phyloP scores from a whole-genome alignment of 2,113 vertebrate genomes.

The Mobula hypostoma region DNA sequence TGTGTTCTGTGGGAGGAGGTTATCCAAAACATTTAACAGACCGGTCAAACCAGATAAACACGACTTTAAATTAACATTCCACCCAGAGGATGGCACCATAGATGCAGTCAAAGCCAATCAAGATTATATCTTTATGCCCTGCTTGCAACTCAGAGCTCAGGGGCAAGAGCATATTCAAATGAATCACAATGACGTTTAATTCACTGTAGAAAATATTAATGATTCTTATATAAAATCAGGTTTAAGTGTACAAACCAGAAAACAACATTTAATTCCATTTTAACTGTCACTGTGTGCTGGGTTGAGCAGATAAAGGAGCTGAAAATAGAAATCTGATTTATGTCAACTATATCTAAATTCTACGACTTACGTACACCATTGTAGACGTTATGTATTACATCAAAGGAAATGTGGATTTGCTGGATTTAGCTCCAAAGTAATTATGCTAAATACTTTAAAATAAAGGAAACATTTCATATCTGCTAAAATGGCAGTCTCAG shows the following conservation, averaged over 20 bases:
- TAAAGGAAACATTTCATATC: not conserved
- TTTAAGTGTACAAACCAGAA: not conserved
- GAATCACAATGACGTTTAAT: not conserved
- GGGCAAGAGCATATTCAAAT: not conserved
- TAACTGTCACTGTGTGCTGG: no score
- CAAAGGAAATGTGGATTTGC: not conserved
- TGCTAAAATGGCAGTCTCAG: not conserved
- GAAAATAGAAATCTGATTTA: not conserved
- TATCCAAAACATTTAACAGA: not conserved
- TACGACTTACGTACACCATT: not conserved
- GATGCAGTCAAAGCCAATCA: not conserved
- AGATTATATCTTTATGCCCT: not conserved
- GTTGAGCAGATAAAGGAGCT: not conserved
- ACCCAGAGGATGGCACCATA: not conserved
- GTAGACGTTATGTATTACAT: not conserved
- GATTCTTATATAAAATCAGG: not conserved
- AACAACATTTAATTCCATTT: not conserved
- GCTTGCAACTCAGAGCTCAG: not conserved
- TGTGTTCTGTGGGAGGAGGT: not conserved
- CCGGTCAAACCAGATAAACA: no score
- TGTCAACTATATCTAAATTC: not conserved
- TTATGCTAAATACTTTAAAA: not conserved
- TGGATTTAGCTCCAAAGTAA: no score
- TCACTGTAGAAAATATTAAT: not conserved
- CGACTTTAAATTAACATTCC: not conserved